Conservation (phyloP, 2,888 invertebrate genomes). For the Parapristionchus giblindavisi region DNA sequence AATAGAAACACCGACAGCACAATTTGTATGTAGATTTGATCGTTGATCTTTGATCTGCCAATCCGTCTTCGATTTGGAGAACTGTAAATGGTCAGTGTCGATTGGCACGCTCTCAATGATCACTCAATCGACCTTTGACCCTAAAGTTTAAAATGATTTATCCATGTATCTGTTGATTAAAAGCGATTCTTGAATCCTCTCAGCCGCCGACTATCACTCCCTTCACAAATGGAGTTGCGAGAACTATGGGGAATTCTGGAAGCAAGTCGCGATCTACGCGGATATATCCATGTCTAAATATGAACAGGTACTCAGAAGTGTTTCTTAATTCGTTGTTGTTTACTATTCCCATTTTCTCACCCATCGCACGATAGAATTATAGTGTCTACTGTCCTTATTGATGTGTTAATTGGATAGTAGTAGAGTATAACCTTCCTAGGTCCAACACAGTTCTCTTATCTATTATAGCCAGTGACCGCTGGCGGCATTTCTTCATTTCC, state of each 20-base stretch:
- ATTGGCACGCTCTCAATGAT: not conserved
- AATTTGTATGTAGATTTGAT: constrained; percentile 1
- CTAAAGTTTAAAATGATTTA: not conserved
- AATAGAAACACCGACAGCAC: constrained; percentile 20
- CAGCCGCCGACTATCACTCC: constrained; percentile 71
- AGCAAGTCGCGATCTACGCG: constrained; percentile 71
- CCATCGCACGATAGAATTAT: not conserved
- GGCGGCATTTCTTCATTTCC: constrained; percentile 72
- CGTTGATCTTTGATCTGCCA: too few species aligned
- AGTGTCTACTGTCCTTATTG: too few species aligned
- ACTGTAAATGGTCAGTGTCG: not conserved
- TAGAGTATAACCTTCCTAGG: too few species aligned
- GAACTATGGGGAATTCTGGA: constrained; percentile 73
- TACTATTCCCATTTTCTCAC: not conserved
- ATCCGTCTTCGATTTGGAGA: too few species aligned
- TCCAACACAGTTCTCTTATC: constrained; percentile 9
- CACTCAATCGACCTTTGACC: not conserved
- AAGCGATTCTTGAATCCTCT: too few species aligned
- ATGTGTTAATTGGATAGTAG: too few species aligned
- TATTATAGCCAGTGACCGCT: constrained; percentile 71
- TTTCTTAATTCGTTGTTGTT: not conserved
- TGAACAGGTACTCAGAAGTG: too few species aligned
- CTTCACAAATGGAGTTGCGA: constrained; percentile 74
- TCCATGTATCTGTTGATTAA: too few species aligned
- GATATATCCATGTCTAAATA: too few species aligned